Base-by-base conservation (phyloP, 1,140 invertebrate species). In the Aethina tumida region DNA sequence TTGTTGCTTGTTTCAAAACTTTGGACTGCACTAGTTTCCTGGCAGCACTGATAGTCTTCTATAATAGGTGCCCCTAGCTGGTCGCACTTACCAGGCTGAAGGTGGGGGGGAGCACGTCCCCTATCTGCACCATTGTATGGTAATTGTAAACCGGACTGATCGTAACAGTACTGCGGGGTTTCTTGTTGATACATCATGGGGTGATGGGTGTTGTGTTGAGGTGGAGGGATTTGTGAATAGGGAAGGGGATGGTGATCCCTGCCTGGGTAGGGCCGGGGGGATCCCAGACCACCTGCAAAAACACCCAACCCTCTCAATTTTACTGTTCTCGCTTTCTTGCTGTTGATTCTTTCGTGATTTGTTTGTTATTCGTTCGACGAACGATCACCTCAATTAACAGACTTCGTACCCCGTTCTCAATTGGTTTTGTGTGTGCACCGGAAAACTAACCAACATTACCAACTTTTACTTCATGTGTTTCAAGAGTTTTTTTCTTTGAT, bases 121-220 rank as follows among this genome's bases (percentile, higher is more conserved):
- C 69, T 52, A 59, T 68, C 59, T 60, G 65, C 56, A 57, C 66
- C 58, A 65, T 62, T 58, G 56, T 57, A 57, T 61, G 59, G 62
- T 71, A 73, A 52, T 52, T 68, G 62, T 62, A 65, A 58, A 61
- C 68, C 64, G 59, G 66, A 64, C 60, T 71, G 67, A 66, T 74
- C 70, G 56, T 72, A 73, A 70, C 69, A 72, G 65, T 69, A 73
- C 64, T 71, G 70, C 63, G 65, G 67, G 56, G 59, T 63, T 56
- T 65, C 65, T 58, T 64, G 63, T 59, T 71, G 70, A 62, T 70
- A 62, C 64, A 69, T 66, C 53, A 64, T 62, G 49, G 62, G 59
- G 50, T 70, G 59, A 49, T 64, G 27, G 41, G 41, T 38, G 20
- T 41, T 37, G 28, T 47, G 51, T 32, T 20, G 62, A 58, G 46